Conservation (phyloP, 2,797 vertebrate genomes). For the Pangasius djambal region DNA sequence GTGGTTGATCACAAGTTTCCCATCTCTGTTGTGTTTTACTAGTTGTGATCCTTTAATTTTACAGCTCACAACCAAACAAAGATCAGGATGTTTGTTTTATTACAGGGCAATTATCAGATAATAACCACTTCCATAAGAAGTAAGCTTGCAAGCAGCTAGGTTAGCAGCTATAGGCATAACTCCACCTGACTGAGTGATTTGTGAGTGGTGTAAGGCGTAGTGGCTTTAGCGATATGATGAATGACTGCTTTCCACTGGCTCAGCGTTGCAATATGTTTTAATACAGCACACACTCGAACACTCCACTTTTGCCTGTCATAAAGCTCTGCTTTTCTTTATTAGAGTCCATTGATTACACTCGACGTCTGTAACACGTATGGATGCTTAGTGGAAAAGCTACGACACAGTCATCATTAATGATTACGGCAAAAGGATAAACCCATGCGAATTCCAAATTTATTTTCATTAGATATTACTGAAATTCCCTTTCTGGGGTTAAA, state of each 20-base stretch:
- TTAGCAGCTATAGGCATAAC: conserved; percentile 34
- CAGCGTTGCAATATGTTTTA: conserved; percentile 74
- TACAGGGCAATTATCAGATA: conserved; percentile 70
- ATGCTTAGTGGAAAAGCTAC: conserved; percentile 55
- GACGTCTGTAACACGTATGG: conserved; percentile 66
- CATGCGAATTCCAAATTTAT: background rate
- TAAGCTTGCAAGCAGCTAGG: conserved; percentile 58
- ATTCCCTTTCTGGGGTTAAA: background rate
- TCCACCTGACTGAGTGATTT: conserved; percentile 32
- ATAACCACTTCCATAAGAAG: conserved; percentile 70
- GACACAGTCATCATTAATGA: conserved; percentile 68
- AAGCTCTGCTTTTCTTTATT: conserved; percentile 72
- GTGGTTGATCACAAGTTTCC: conserved; percentile 46
- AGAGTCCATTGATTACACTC: conserved; percentile 75
- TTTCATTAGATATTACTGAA: background rate
- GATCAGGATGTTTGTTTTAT: conserved; percentile 63
- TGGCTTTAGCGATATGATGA: conserved; percentile 65
- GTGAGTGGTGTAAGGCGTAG: conserved; percentile 1
- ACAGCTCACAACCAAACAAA: conserved; percentile 54
- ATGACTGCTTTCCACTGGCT: conserved; percentile 69
- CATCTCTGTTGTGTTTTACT: conserved; percentile 36
- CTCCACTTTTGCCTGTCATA: conserved; percentile 61
- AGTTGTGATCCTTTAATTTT: conserved; percentile 34
- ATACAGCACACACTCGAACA: conserved; percentile 59
- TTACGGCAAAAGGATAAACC: conserved; percentile 55